These are phyloP conservation scores for Caenorhabditis sp. DNA, from an alignment of 2,888 invertebrate species.

Conservation along the genomic window DNA sequence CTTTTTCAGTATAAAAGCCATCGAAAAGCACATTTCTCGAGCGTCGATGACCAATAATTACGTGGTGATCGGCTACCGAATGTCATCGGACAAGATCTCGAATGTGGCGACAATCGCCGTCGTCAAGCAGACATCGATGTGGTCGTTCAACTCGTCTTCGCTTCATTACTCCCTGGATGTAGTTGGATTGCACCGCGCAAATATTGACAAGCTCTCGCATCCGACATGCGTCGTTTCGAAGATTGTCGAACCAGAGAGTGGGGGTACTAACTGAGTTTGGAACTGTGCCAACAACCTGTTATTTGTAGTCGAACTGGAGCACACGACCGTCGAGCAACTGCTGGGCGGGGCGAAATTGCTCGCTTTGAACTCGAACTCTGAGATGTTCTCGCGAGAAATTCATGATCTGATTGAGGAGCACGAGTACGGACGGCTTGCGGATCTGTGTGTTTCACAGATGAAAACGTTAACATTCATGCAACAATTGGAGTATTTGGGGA, in stretches of 20 bases:
- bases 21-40: conserved; percentile 38
- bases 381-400: conserved; percentile 18
- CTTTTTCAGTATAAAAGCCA: conserved; percentile 26
- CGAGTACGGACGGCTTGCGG: conserved; percentile 51
- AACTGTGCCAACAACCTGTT: neutral
- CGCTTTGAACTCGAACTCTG: conserved; percentile 3
- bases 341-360: conserved; percentile 18
- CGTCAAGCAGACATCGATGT: conserved; percentile 69
- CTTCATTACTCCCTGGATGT: conserved; percentile 71
- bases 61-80: conserved; percentile 40
- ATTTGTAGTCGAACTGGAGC: conserved; percentile 17
- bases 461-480: conserved; percentile 54
- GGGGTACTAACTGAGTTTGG: neutral
- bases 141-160: conserved; percentile 65
- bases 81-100: conserved; percentile 34
- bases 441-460: conserved; percentile 53
- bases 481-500: conserved; percentile 65
- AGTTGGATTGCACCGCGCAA: conserved; percentile 57
- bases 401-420: conserved; percentile 53
- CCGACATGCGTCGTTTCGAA: conserved; percentile 52
- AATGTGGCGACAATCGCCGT: conserved; percentile 67
- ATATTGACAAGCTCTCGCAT: conserved; percentile 56
- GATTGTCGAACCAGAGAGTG: conserved; percentile 12
- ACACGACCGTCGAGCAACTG: conserved; percentile 13
- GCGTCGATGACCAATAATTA: conserved; percentile 6